Evolutionary conservation across 2,888 invertebrate genomes (phyloP), one percentile per base, ranked within the genome.

Genomic region (Syritta pipiens): DNA sequence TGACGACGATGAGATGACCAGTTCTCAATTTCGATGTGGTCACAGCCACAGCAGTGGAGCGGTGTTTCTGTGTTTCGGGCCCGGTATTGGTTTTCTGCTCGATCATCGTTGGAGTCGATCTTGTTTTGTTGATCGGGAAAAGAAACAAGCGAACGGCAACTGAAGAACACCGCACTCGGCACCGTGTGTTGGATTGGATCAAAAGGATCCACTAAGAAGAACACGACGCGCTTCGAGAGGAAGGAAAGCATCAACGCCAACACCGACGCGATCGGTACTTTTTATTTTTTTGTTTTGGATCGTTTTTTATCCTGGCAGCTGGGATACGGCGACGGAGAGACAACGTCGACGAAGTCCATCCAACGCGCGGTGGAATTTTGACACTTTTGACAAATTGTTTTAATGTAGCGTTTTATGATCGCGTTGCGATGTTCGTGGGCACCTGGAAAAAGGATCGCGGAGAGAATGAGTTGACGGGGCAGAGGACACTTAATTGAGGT

Each of bases 361-460:
- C 82, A 82, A 83, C 83, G 83, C 83, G 82, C 82, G 84, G 82
- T 81, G 82, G 81, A 76, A 83, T 85, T 85, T 85, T 84, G 85
- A 85, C 85, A 85, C 84, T 83, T 85, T 85, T 85, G 85, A 85
- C 85, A 85, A 85, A 85, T 85, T 85, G 84, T 84, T 84, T 85
- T 85, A 84, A 84, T 85, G 84, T 83, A 48, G 28, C 84, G 84
- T 82, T 84, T 63, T 75, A 59, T 65, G 20, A 4, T 40, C 46
- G 24, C 28, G 46, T 26, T 48, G 19, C 22, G 42, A 24, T 44
- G 35, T 22, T 60, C 26, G n/a, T n/a, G 26, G 62, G 32, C 68
- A 57, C 55, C 55, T 75, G 75, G 30, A 20, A 26, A 32, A 46
- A 49, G 62, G 37, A 46, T n/a, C n/a, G n/a, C n/a, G n/a, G n/a